Conservation (phyloP, 2,888 invertebrate species). For the Lasius platythorax region DNA sequence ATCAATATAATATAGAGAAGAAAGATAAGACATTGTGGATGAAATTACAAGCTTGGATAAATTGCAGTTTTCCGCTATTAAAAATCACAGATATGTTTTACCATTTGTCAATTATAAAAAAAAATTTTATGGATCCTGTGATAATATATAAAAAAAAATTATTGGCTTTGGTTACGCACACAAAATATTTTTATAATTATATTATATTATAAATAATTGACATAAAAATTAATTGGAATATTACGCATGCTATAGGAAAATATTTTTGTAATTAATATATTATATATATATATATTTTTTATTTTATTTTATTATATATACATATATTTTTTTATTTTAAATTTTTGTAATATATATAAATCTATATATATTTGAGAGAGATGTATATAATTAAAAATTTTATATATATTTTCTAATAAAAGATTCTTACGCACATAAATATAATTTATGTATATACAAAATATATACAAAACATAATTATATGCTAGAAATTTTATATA, state of each 20-base stretch:
- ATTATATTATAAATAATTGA: background rate
- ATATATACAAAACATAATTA: background rate
- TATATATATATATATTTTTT: no score
- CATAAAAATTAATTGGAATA: background rate
- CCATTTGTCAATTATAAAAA: background rate
- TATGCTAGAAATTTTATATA: conserved; percentile 28
- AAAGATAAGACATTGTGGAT: background rate
- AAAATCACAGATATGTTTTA: background rate
- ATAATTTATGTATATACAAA: conserved; percentile 9
- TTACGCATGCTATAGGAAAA: background rate
- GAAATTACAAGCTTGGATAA: background rate
- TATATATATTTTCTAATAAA: conserved; percentile 17
- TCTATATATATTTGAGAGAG: no score
- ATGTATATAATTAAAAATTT: background rate
- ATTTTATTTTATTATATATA: no score
- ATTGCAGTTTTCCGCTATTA: background rate
- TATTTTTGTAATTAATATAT: background rate
- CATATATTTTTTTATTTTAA: no score
- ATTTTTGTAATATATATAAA: no score
- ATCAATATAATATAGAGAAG: background rate
- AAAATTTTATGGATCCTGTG: background rate
- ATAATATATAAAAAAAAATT: background rate
- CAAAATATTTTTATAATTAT: background rate
- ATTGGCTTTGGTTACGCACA: background rate
- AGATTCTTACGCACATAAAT: conserved; percentile 11